Percentiles rank a stretch among this genome's conserved stretches.
Evolutionary conservation across 2,113 vertebrate genomes (phyloP).

Genomic region (Elachura formosa): DNA sequence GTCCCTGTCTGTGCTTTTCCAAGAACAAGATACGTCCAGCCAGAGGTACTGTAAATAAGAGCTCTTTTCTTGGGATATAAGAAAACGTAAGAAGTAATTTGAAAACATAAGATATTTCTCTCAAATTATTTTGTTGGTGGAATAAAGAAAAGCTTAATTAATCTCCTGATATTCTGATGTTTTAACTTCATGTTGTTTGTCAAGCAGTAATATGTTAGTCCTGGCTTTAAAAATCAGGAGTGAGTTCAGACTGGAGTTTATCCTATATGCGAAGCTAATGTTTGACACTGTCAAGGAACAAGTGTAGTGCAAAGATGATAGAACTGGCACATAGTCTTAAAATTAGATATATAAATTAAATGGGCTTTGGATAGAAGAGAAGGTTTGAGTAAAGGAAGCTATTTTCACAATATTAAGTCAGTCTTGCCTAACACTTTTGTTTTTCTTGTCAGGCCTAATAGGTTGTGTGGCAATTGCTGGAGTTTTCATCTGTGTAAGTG

Average conservation of each 20-base stretch:
- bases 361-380: not conserved
- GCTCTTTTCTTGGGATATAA: not conserved
- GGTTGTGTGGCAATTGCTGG: not conserved
- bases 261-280: not conserved
- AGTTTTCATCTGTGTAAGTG: not conserved
- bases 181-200: not conserved
- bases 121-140: not conserved
- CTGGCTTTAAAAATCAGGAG: not conserved
- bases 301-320: not conserved
- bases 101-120: too few species aligned
- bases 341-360: not conserved
- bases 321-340: not conserved
- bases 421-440: not conserved
- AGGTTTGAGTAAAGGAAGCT: not conserved
- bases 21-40: not conserved
- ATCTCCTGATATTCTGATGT: not conserved
- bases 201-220: not conserved
- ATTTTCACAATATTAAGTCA: not conserved
- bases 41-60: not conserved
- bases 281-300: not conserved
- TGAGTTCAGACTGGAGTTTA: not conserved
- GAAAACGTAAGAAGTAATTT: not conserved
- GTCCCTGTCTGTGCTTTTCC: not conserved
- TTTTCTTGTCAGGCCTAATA: not conserved
- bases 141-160: not conserved